These are phyloP conservation scores for Trilocha varians DNA, from an alignment of 2,888 invertebrate species.

Conservation along the genomic window DNA sequence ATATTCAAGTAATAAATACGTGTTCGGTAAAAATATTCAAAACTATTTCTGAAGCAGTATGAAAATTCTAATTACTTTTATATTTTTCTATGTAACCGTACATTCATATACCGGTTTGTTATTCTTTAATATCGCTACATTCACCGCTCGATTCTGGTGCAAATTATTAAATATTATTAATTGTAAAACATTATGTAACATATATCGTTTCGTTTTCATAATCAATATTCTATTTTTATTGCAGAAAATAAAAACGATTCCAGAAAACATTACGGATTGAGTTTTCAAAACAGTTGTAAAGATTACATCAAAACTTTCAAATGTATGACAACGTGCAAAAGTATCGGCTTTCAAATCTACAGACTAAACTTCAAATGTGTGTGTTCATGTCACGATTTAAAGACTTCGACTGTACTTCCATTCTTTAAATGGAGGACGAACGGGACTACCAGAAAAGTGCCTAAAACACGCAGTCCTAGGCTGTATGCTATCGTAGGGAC, in stretches of 20 bases:
- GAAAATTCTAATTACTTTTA: conserved; percentile 14
- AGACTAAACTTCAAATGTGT: conserved; percentile 35
- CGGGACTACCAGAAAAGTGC: conserved; percentile 32
- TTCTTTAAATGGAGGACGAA: conserved; percentile 49
- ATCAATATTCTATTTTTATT: conserved; percentile 13
- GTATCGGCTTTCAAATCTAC: conserved; percentile 42
- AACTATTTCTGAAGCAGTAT: conserved; percentile 13
- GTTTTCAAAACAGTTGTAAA: conserved; percentile 30
- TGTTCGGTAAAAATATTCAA: background rate
- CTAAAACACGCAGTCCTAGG: conserved; percentile 33
- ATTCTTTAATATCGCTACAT: background rate
- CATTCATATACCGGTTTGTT: conserved; percentile 18
- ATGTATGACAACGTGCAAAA: conserved; percentile 51
- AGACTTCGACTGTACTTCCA: conserved; percentile 37
- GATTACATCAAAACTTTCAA: conserved; percentile 40
- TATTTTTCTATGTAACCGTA: conserved; percentile 15
- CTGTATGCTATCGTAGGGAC: conserved; percentile 44
- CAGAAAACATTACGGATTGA: conserved; percentile 49
- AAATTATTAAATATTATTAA: background rate
- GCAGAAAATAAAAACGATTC: conserved; percentile 22
- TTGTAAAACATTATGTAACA: background rate
- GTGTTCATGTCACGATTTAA: conserved; percentile 48
- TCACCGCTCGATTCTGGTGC: no score
- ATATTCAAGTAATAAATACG: background rate
- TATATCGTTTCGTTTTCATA: background rate